phyloP scores from a whole-genome alignment of 2,888 invertebrate genomes.

The Ormyrus pomaceus region DNA sequence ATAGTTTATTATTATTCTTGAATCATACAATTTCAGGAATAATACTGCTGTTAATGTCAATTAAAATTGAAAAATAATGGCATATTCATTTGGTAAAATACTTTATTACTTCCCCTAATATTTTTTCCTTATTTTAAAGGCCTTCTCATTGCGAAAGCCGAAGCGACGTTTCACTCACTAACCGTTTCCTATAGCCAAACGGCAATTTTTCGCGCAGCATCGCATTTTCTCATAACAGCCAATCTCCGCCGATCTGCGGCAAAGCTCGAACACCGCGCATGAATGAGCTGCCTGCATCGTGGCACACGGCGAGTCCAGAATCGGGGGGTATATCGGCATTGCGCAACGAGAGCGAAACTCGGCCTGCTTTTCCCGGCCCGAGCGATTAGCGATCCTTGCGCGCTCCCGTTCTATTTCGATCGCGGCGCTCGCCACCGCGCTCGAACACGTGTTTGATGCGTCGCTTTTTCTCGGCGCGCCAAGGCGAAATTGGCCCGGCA shows the following conservation, averaged over 20 bases:
- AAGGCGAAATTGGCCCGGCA: slow-evolving; percentile 23
- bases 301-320: background rate
- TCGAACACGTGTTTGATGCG: slow-evolving; percentile 37
- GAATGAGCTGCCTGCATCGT: background rate
- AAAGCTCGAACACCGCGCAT: background rate
- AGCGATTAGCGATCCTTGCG: slow-evolving; percentile 43
- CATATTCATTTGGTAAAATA: no score
- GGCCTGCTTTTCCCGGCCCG: background rate
- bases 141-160: no score
- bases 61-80: no score
- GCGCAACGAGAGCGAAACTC: slow-evolving; percentile 24
- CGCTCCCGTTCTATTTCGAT: slow-evolving; percentile 37
- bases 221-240: background rate
- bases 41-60: no score
- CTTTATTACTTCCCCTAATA: no score
- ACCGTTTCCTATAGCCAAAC: background rate
- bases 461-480: slow-evolving; percentile 10
- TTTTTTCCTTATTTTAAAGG: no score
- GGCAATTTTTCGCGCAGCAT: background rate
- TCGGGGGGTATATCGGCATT: background rate
- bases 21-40: no score
- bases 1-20: no score
- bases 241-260: background rate
- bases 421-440: background rate
- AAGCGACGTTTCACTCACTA: no score